These are phyloP conservation scores for Hydractinia symbiolongicarpus DNA, from an alignment of 30 jellyfish, hydroid and myxozoan genomes.

Conservation along the genomic window DNA sequence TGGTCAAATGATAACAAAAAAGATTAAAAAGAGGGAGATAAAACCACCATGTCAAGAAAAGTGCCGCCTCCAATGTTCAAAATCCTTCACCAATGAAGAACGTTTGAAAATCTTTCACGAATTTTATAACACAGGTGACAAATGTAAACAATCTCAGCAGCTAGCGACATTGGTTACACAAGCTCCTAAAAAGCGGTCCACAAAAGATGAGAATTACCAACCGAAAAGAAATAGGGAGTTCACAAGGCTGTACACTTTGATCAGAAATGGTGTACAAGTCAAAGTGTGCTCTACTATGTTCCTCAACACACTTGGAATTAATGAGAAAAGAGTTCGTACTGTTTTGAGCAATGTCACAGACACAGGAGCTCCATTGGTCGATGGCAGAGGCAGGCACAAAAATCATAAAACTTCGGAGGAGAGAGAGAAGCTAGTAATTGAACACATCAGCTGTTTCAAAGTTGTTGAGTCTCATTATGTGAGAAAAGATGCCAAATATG, in stretches of 20 bases:
- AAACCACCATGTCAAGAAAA: slow-evolving; percentile 11
- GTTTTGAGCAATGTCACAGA: neutral
- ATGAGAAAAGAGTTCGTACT: slow-evolving; percentile 13
- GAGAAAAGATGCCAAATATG: too few species aligned
- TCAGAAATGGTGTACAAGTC: neutral
- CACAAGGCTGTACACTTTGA: too few species aligned
- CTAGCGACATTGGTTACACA: neutral
- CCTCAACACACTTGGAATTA: neutral
- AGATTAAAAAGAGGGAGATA: too few species aligned
- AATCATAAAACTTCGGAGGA: too few species aligned
- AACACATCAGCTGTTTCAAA: too few species aligned
- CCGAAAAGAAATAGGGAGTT: neutral
- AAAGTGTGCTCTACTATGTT: slow-evolving; percentile 11
- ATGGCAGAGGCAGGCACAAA: slow-evolving; percentile 10
- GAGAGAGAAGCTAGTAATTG: too few species aligned
- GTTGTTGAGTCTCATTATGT: too few species aligned
- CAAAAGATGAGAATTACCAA: neutral
- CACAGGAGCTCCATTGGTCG: slow-evolving; percentile 7
- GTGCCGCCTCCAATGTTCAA: neutral
- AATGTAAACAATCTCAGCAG: neutral
- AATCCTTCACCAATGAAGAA: neutral
- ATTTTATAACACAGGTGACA: neutral
- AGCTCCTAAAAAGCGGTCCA: neutral
- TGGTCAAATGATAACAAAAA: neutral
- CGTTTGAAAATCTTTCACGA: neutral